phyloP scores from a whole-genome alignment of 2,888 invertebrate species.

The Melinopterus prodromus region DNA sequence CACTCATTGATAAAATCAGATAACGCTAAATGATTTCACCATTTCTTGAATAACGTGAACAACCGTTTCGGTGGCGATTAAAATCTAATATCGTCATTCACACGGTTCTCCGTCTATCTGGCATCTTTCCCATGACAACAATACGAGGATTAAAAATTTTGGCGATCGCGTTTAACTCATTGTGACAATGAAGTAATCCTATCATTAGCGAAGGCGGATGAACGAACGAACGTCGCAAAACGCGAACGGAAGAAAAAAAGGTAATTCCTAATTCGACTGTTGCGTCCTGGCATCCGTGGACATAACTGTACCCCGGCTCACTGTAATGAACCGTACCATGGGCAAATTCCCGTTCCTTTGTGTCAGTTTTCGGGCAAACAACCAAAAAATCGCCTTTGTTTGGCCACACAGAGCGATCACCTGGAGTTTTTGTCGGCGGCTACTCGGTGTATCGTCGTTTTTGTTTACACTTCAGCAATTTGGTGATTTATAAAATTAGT shows the following conservation, averaged over 20 bases:
- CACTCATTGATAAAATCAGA: background rate
- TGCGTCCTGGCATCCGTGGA: background rate
- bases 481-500: constrained; percentile 4
- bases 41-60: background rate
- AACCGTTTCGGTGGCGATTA: background rate
- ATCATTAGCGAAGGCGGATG: constrained; percentile 4
- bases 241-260: background rate
- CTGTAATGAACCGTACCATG: background rate
- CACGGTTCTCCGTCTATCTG: background rate
- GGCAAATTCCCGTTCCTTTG: constrained; percentile 4
- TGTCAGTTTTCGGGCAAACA: background rate
- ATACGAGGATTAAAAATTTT: background rate
- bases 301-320: background rate
- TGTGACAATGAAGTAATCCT: background rate
- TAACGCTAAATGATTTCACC: background rate
- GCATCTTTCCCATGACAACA: background rate
- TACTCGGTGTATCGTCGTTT: background rate
- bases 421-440: background rate
- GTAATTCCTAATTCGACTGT: background rate
- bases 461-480: constrained; percentile 4
- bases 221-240: constrained; percentile 4
- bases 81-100: background rate
- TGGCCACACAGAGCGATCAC: background rate
- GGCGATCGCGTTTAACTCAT: background rate
- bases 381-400: constrained; percentile 4